A percentile compares a stretch with the other conserved stretches of the same genome.
Evolutionary conservation across 2,888 invertebrate species (phyloP).

Genomic region (Euphydryas editha): DNA sequence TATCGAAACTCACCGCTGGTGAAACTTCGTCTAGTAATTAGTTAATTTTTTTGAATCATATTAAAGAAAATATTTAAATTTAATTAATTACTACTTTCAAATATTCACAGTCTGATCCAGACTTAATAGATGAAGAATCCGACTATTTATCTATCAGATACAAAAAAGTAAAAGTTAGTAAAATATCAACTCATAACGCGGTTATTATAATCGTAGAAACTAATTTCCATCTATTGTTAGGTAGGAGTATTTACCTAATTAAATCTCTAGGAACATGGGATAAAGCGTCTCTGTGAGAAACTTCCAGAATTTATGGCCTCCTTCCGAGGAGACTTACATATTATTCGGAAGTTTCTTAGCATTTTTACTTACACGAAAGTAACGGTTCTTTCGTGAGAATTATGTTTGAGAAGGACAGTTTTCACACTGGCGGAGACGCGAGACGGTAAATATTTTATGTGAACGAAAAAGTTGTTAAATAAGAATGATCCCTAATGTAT

Average conservation of each 20-base stretch:
- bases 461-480: conserved; percentile 11
- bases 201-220: neutral
- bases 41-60: too few species aligned
- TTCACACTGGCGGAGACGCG: neutral
- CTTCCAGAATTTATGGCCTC: conserved; percentile 63
- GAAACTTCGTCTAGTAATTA: too few species aligned
- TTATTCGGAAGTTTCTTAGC: conserved; percentile 47
- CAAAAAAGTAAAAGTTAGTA: too few species aligned
- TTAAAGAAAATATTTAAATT: too few species aligned
- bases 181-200: too few species aligned
- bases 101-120: too few species aligned
- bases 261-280: conserved; percentile 19
- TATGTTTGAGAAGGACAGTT: conserved; percentile 12
- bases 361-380: conserved; percentile 32
- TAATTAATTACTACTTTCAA: too few species aligned
- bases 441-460: conserved; percentile 16
- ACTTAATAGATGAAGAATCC: too few species aligned
- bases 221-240: neutral
- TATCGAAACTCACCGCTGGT: too few species aligned
- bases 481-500: conserved; percentile 16
- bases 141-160: too few species aligned
- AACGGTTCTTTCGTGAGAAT: conserved; percentile 27
- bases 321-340: conserved; percentile 57
- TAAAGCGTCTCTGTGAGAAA: conserved; percentile 38
- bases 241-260: conserved; percentile 7